Conservation (phyloP, 2,888 invertebrate species). For the Torymus auratus region DNA sequence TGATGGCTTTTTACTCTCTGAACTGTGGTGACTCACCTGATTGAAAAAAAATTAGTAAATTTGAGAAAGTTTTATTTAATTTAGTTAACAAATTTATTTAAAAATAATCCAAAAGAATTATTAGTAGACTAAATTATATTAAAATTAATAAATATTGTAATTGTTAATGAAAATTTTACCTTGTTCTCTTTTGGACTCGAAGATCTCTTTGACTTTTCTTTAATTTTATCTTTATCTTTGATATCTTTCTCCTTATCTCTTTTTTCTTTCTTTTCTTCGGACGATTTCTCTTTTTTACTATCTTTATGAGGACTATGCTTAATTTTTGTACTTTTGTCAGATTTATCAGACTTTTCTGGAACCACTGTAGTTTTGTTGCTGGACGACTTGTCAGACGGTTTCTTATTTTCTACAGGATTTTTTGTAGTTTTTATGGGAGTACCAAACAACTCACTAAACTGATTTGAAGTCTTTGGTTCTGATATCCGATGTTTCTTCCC, state of each 20-base stretch:
- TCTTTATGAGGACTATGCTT: constrained; percentile 81
- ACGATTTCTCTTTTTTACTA: constrained; percentile 76
- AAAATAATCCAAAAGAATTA: constrained; percentile 2
- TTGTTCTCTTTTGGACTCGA: constrained; percentile 74
- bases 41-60: constrained; percentile 45
- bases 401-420: constrained; percentile 83
- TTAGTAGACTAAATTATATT: background rate
- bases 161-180: constrained; percentile 60
- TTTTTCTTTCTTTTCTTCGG: constrained; percentile 76
- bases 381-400: constrained; percentile 74
- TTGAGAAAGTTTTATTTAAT: background rate
- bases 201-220: constrained; percentile 78
- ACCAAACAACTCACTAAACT: constrained; percentile 90
- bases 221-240: constrained; percentile 79
- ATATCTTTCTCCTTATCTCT: constrained; percentile 78
- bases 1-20: constrained; percentile 67
- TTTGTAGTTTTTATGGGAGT: constrained; percentile 88
- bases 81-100: background rate
- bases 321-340: constrained; percentile 73
- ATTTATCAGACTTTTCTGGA: constrained; percentile 80
- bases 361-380: constrained; percentile 63
- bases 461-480: constrained; percentile 79
- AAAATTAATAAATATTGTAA: background rate
- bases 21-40: constrained; percentile 69
- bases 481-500: constrained; percentile 72